Conservation (phyloP, 2,113 vertebrate species). For the Myotis yumanensis region DNA sequence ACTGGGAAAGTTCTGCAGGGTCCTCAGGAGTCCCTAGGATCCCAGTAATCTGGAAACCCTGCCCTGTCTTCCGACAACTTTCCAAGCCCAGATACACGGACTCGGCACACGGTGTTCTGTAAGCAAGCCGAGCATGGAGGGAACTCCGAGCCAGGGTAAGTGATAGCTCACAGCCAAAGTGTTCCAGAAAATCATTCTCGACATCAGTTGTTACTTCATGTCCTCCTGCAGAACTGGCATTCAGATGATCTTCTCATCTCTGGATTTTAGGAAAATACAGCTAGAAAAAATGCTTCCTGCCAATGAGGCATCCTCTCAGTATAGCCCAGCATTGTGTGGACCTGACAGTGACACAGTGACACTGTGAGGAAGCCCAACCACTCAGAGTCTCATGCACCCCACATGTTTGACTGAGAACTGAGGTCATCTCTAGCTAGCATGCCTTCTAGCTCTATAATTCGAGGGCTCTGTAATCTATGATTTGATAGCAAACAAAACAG, state of each 20-base stretch:
- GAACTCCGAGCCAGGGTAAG: conserved; percentile 48
- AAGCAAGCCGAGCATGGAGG: not conserved
- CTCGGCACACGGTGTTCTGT: not conserved
- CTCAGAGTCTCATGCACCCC: not conserved
- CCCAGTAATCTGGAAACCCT: conserved; percentile 32
- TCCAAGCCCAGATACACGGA: conserved; percentile 49
- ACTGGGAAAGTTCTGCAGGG: not conserved
- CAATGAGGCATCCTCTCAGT: not conserved
- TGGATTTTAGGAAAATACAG: not conserved
- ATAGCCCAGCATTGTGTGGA: not conserved
- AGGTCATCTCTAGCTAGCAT: not conserved
- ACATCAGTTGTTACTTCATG: conserved; percentile 9
- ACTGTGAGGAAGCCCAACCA: not conserved
- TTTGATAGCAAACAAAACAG: not conserved
- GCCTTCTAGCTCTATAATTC: not conserved
- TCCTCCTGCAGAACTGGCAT: not conserved
- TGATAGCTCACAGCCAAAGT: not conserved
- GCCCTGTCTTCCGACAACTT: conserved; percentile 19
- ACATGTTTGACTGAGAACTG: not conserved
- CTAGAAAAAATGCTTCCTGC: conserved; percentile 1
- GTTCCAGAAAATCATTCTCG: conserved; percentile 13
- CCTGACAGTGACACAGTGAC: not conserved
- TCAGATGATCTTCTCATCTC: conserved; percentile 31
- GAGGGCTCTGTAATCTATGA: not conserved
- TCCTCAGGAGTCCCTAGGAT: not conserved